Evolutionary conservation across 2,113 vertebrate species (phyloP).

Genomic region (human): GRCh38 chr7:145365001-145365500

Average conservation of each 20-base stretch:
- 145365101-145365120: not conserved
- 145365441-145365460: not conserved
- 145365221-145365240: not conserved
- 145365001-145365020: not conserved
- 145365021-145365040: no score
- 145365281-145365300: not conserved
- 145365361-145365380: not conserved
- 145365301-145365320: not conserved
- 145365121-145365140: not conserved
- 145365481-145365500: not conserved
- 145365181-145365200: not conserved
- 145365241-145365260: not conserved
- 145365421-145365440: not conserved
- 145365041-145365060: not conserved
- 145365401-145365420: not conserved
- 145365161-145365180: not conserved
- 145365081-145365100: not conserved
- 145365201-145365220: not conserved
- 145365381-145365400: not conserved
- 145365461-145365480: not conserved
- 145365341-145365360: not conserved
- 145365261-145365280: not conserved
- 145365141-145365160: not conserved
- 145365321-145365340: not conserved
- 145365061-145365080: not conserved